Evolutionary conservation across 2,888 invertebrate species (phyloP), one percentile per base, ranked within the genome.

Genomic region (Ectemnius cavifrons): DNA sequence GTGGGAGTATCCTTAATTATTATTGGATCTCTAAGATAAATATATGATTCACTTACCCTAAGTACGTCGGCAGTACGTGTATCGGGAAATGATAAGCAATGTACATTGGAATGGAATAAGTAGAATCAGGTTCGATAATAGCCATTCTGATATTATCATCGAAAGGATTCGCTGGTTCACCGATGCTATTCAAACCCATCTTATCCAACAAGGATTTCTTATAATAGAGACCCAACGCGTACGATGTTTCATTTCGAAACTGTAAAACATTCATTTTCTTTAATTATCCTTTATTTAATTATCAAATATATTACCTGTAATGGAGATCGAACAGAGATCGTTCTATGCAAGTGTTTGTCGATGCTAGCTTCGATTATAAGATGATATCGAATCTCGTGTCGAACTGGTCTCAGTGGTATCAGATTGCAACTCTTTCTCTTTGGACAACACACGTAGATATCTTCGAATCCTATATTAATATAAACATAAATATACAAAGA

Each of bases 41-140:
- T 37, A 1, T 2, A 13, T 20, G 16, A 8, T 70, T 37, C 63
- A 74, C 94, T 93, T 88, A 96, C 95, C 94, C 94, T 60, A 94
- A 93, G 85, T 95, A 94, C 4, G 95, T 93, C 4, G 96, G 96
- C 86, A 95, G 93, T 52, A 96, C 91, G 88, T 94, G 95, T 67
- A 97, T 91, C 79, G 94, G 94, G 90, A 96, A 96, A 86, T 97
- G 96, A 86, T 96, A 96, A 1, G 96, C 96, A 64, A 96, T 94
- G 85, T 94, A 94, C 57, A 97, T 91, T 0, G 97, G 97, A 28
- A 97, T 94, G 83, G 95, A 94, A 89, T 94, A 96, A 0, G 93
- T 93, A 84, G 95, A 95, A 80, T 95, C 94, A 0, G 96, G 95
- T 69, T 95, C 95, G 20, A 97, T 91, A 27, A 95, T 94, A 0